phyloP scores from a whole-genome alignment of 2,888 invertebrate species.

The Diloba caeruleocephala region DNA sequence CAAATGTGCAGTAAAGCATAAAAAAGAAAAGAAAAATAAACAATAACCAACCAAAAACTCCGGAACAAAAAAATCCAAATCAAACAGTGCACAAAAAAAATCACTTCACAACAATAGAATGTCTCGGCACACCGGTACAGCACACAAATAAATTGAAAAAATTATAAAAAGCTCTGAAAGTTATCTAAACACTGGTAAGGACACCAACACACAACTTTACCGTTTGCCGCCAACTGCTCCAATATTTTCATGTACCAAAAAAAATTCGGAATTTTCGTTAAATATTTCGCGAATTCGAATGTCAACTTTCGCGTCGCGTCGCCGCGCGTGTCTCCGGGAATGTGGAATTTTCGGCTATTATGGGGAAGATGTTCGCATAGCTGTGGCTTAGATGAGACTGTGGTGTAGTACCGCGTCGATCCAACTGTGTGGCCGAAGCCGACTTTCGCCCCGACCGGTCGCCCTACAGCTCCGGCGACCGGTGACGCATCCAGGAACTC shows the following conservation, averaged over 20 bases:
- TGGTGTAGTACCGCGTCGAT: conserved; percentile 81
- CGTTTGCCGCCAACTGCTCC: conserved; percentile 83
- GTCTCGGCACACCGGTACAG: conserved; percentile 77
- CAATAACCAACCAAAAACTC: conserved; percentile 86
- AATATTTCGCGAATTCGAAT: conserved; percentile 68
- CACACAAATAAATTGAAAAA: conserved; percentile 75
- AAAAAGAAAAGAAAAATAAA: conserved; percentile 63
- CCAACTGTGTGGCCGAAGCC: conserved; percentile 81
- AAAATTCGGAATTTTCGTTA: conserved; percentile 57
- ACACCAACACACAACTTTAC: conserved; percentile 86
- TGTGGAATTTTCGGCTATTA: conserved; percentile 84
- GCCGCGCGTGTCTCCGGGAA: conserved; percentile 76
- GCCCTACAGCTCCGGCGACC: conserved; percentile 84
- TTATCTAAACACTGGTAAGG: conserved; percentile 77
- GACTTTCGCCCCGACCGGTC: conserved; percentile 89
- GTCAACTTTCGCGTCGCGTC: conserved; percentile 78
- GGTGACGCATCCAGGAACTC: conserved; percentile 86
- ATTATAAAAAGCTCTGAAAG: conserved; percentile 79
- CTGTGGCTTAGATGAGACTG: conserved; percentile 89
- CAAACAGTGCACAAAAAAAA: conserved; percentile 85
- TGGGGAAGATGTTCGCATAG: conserved; percentile 88
- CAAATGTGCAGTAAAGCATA: conserved; percentile 36
- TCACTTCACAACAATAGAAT: conserved; percentile 85
- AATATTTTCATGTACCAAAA: conserved; percentile 68
- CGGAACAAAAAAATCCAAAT: conserved; percentile 87